These are phyloP conservation scores for Heteromurus nitidus DNA, from an alignment of 2,888 invertebrate genomes.

Conservation along the genomic window DNA sequence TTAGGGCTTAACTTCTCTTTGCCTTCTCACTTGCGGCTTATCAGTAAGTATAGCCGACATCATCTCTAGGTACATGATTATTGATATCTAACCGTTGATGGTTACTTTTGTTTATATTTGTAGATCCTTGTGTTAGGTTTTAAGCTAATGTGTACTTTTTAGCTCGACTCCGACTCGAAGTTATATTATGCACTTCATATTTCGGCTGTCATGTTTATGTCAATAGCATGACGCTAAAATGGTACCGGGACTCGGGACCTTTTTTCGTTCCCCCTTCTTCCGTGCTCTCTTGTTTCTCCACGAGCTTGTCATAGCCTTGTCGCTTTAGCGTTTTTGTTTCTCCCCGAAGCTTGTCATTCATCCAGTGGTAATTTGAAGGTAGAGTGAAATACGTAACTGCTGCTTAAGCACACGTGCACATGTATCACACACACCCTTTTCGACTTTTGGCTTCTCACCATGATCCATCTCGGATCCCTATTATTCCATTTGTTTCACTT, in stretches of 20 bases:
- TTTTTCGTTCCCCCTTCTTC: not conserved
- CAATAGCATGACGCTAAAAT: not conserved
- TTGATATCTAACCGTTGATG: too few relatives aligned
- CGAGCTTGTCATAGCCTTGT: not conserved
- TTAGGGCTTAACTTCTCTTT: not conserved
- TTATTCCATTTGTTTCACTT: not conserved
- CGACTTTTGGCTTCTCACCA: not conserved
- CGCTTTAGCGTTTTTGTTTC: not conserved
- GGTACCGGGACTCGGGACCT: not conserved
- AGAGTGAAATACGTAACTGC: too few relatives aligned
- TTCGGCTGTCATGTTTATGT: conserved; percentile 31
- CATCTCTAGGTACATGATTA: too few relatives aligned
- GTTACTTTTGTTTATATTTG: not conserved
- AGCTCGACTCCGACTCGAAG: not conserved
- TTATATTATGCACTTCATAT: not conserved
- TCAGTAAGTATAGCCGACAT: not conserved
- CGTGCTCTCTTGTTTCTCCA: not conserved
- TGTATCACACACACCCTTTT: not conserved
- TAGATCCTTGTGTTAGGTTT: not conserved
- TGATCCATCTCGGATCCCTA: not conserved
- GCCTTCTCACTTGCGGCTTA: not conserved
- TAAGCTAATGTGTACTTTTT: not conserved
- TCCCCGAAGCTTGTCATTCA: not conserved
- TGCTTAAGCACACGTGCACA: not conserved
- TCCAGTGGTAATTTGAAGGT: too few relatives aligned